Conservation (phyloP, 2,888 invertebrate species). For the Lydus trimaculatus region DNA sequence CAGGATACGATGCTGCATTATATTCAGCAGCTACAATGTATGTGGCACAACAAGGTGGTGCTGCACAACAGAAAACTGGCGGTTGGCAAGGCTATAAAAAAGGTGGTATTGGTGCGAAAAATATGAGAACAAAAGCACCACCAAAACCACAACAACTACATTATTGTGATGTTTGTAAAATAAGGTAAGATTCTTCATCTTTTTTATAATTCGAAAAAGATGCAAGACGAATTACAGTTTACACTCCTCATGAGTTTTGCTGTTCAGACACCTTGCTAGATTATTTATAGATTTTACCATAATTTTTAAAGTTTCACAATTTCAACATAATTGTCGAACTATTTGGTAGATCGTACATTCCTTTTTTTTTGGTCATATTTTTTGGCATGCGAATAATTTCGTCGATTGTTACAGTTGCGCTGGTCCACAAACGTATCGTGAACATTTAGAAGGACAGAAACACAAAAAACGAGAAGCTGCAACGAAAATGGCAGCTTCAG, state of each 20-base stretch:
- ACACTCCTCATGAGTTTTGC: conserved; percentile 10
- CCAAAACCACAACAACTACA: conserved; percentile 93
- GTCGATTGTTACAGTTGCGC: conserved; percentile 51
- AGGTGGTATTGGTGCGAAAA: conserved; percentile 66
- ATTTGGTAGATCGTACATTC: background rate
- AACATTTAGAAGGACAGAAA: conserved; percentile 98
- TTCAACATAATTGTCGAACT: background rate
- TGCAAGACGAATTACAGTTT: conserved; percentile 37
- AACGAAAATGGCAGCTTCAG: conserved; percentile 73
- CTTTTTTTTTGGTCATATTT: background rate
- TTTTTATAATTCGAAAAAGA: background rate
- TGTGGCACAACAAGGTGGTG: conserved; percentile 81
- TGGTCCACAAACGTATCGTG: conserved; percentile 79
- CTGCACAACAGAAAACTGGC: conserved; percentile 62
- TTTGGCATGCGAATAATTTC: background rate
- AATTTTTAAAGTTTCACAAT: background rate
- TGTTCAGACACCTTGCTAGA: conserved; percentile 39
- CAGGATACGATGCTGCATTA: conserved; percentile 93
- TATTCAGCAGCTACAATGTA: conserved; percentile 96
- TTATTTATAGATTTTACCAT: background rate
- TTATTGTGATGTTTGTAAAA: conserved; percentile 99
- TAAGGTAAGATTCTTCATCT: conserved; percentile 71
- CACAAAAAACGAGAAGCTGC: conserved; percentile 98
- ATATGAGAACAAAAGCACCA: conserved; percentile 77
- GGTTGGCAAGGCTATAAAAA: conserved; percentile 72